Evolutionary conservation across 2,888 invertebrate species (phyloP), one percentile per base, ranked within the genome.

Genomic region (Cetonia aurata): DNA sequence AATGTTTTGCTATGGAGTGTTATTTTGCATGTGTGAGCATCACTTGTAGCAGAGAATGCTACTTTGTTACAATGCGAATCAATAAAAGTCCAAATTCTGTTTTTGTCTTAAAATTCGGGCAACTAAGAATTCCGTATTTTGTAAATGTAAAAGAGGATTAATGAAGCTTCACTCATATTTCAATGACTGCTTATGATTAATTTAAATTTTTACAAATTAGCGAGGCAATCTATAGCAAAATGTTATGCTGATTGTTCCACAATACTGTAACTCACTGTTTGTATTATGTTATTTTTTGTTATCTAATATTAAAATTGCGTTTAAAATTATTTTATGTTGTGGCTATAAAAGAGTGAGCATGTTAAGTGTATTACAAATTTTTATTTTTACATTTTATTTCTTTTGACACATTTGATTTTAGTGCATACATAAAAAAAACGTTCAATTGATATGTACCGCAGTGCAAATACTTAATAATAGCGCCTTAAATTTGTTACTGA

Each of bases 361-460:
- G 1, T 37, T 37, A 37, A 37, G 37, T 0, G 25, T 31, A 53
- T 25, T 31, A 12, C 13, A 8, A 33, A 59, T 37, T 59, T 46
- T 46, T 55, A 62, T 19, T 70, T 50, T n/a, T 53, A 25, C 33
- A 33, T 65, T 62, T 65, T 65, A 55, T 62, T 62, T 44, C 33
- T 12, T 70, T 53, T 31, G 19, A 1, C 19, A 50, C 13, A 50
- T 65, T 50, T 6, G 9, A 12, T 37, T 60, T 33, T 50, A 48
- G 44, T 33, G 62, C 17, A 15, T 62, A 55, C 9, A 69, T 41
- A 19, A 25, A 67, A 52, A 56, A 50, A 70, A 60, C 65, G 59
- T 74, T 72, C 72, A 74, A 73, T 74, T 73, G 73, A 72, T 72
- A 69, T 74, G 72, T 73, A 72, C 71, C 69, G 65, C 52, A 65